Percentiles rank a stretch among this genome's conserved stretches.
phyloP scores from a whole-genome alignment of 2,797 vertebrate species.

The Cyprinodon diabolis region DNA sequence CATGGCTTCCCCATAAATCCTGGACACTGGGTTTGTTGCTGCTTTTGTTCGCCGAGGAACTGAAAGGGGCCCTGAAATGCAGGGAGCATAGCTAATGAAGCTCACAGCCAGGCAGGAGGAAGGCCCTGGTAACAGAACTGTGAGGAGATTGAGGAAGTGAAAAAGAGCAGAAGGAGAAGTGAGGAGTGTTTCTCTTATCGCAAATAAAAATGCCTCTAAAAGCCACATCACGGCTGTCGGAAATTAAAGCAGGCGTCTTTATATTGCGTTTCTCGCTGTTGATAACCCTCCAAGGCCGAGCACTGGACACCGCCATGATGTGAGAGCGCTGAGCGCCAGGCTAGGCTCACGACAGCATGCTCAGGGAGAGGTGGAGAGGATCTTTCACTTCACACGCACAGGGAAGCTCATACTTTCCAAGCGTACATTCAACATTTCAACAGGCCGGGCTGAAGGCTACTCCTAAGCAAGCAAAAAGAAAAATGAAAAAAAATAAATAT shows the following conservation, averaged over 20 bases:
- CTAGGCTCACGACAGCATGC: slow-evolving; percentile 45
- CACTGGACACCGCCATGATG: neutral
- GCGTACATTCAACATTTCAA: slow-evolving; percentile 52
- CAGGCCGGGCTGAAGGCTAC: slow-evolving; percentile 10
- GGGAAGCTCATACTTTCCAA: slow-evolving; percentile 31
- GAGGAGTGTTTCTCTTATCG: slow-evolving; percentile 32
- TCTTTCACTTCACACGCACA: slow-evolving; percentile 46
- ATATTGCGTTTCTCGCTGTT: neutral
- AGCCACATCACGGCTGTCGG: neutral
- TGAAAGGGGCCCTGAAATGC: slow-evolving; percentile 54
- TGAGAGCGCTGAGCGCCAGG: slow-evolving; percentile 41
- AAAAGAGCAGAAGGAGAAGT: slow-evolving; percentile 28
- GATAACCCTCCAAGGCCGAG: neutral
- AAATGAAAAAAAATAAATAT: too few species aligned
- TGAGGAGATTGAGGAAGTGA: slow-evolving; percentile 47
- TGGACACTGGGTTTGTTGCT: slow-evolving; percentile 53
- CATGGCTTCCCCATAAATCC: slow-evolving; percentile 60
- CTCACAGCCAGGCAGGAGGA: slow-evolving; percentile 34
- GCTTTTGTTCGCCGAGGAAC: slow-evolving; percentile 60
- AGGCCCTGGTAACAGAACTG: slow-evolving; percentile 40
- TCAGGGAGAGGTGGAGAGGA: slow-evolving; percentile 30
- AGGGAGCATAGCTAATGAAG: slow-evolving; percentile 70
- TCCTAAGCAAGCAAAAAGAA: slow-evolving; percentile 14
- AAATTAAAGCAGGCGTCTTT: neutral
- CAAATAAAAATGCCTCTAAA: slow-evolving; percentile 23